Conservation (phyloP, 2,797 vertebrate species). For the Acridotheres tristis region DNA sequence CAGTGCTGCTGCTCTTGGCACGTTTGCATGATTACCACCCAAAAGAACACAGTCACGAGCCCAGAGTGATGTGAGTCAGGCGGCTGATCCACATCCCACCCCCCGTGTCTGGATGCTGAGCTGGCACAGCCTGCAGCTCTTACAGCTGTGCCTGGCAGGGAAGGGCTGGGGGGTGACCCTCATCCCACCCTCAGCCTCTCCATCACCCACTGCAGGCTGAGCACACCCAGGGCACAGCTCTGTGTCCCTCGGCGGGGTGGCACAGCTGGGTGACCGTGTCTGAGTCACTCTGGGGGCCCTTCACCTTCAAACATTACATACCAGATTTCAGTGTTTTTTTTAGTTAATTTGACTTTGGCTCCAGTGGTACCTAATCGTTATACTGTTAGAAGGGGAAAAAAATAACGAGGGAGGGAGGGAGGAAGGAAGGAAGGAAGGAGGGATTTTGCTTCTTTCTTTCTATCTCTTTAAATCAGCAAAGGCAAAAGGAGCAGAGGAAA, state of each 20-base stretch:
- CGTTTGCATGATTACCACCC: not conserved
- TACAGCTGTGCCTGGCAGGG: rapidly evolving
- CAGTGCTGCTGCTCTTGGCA: not conserved
- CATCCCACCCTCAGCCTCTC: not conserved
- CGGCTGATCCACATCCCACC: not conserved
- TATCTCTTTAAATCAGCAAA: no score
- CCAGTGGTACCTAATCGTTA: not conserved
- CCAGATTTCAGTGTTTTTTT: not conserved
- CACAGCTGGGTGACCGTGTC: not conserved
- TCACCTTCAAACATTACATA: rapidly evolving
- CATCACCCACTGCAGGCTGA: not conserved
- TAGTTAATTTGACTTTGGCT: not conserved
- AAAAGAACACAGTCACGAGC: not conserved
- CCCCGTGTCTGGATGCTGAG: not conserved
- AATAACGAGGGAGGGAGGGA: no score
- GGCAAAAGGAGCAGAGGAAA: not conserved
- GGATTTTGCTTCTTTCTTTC: no score
- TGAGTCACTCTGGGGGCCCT: rapidly evolving
- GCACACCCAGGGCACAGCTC: not conserved
- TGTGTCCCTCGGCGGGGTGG: rapidly evolving
- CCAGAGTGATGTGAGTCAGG: not conserved
- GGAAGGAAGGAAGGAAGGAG: no score
- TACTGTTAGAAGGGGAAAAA: not conserved
- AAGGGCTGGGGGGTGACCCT: not conserved
- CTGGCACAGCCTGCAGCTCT: not conserved